Evolutionary conservation across 2,797 vertebrate species (phyloP), one percentile per base, ranked within the genome.

Genomic region (Oreochromis grahami): DNA sequence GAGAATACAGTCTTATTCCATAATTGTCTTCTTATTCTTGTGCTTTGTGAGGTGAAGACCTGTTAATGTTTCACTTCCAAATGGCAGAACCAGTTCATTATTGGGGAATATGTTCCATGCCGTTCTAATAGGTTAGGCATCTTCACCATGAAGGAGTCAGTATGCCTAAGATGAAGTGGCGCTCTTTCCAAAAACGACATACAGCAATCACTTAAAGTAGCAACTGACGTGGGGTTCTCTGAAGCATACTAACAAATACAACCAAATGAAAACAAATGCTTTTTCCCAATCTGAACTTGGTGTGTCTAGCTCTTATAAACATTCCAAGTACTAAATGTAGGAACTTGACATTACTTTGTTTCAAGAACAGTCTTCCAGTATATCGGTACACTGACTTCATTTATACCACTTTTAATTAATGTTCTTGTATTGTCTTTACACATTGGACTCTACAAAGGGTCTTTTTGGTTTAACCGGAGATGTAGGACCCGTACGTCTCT

Each of bases 401-500:
- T 48, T 36, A 4, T 52, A 41, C 8, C 15, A 26, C 77, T 81
- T 55, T 78, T 17, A 26, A 17, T 76, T 24, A 7, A 55, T 48
- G 13, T 32, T 70, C 21, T 12, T 80, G 12, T 38, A 41, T 19
- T 7, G 7, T 48, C 89, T 97, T 94, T 95, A 99, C 92, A 99
- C 98, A 85, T 99, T 99, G 88, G 98, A 99, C 96, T 99, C 98
- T 88, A 99, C 98, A 94, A 99, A 99, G 36, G 98, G 98, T 97
- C 98, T 98, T 98, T 99, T 99, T 97, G 98, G 98, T 98, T 99
- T 99, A 96, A 99, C 98, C 87, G 98, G 98, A 87, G 98, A 98
- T 7, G 97, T 98, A 79, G 98, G 97, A 89, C 97, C 97, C 88
- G 97, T 86, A 77, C 84, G 76, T 15, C 90, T 88, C 96, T 93